Evolutionary conservation across 2,888 invertebrate genomes (phyloP).

Genomic region (Phaedon cochleariae): DNA sequence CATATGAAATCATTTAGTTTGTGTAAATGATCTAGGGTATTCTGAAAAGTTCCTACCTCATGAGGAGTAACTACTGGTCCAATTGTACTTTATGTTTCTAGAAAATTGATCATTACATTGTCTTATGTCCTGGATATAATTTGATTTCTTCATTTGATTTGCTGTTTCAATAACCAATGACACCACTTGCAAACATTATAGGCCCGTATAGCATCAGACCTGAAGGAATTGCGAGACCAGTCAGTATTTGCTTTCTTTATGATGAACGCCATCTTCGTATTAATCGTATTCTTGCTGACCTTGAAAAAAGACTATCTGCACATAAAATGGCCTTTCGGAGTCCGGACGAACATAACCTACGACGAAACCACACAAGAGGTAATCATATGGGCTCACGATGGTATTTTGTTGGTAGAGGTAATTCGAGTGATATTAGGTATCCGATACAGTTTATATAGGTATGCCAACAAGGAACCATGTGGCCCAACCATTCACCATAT

Average conservation of each 20-base stretch:
- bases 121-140: no score
- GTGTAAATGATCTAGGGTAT: no score
- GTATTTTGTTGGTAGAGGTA: constrained; percentile 37
- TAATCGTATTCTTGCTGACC: constrained; percentile 98
- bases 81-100: no score
- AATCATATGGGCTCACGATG: constrained; percentile 65
- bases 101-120: no score
- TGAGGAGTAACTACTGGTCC: no score
- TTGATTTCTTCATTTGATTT: background rate
- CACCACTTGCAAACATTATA: constrained; percentile 65
- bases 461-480: constrained; percentile 62
- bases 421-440: background rate
- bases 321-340: constrained; percentile 95
- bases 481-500: constrained; percentile 59
- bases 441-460: no score
- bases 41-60: no score
- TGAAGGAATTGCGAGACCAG: constrained; percentile 94
- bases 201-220: constrained; percentile 88
- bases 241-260: constrained; percentile 98
- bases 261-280: constrained; percentile 98
- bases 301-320: constrained; percentile 97
- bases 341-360: constrained; percentile 92
- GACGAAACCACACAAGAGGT: constrained; percentile 92
- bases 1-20: no score
- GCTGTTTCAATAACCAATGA: constrained; percentile 5